phyloP scores from a whole-genome alignment of 2,797 vertebrate genomes.

The Scleropages formosus region DNA sequence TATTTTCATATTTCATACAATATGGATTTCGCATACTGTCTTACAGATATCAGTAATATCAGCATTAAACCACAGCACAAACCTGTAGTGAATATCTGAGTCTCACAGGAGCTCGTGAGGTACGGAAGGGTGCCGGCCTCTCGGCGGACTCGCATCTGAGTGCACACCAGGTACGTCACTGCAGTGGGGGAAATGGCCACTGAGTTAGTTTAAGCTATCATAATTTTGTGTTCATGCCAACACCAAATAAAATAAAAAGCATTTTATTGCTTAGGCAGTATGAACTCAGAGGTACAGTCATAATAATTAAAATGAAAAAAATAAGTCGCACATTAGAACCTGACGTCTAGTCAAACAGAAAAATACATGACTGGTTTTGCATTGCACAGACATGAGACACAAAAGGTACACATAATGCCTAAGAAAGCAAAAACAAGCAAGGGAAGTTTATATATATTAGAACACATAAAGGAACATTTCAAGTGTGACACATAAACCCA shows the following conservation, averaged over 20 bases:
- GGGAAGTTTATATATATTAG: neutral
- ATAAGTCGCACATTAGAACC: neutral
- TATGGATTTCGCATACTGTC: too few species aligned
- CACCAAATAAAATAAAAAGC: neutral
- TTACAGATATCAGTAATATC: too few species aligned
- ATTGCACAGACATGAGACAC: neutral
- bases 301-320: neutral
- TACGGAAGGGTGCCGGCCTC: conserved; percentile 69
- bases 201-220: too few species aligned
- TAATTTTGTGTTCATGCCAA: too few species aligned
- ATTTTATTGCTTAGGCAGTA: neutral
- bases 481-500: neutral
- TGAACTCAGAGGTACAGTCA: neutral
- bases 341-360: neutral
- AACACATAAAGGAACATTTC: too few species aligned
- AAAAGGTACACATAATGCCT: neutral
- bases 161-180: conserved; percentile 85
- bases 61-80: conserved; percentile 15
- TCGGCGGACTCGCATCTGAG: conserved; percentile 85
- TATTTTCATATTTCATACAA: too few species aligned
- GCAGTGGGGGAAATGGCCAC: neutral
- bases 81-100: conserved; percentile 84
- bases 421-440: neutral
- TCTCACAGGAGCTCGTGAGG: conserved; percentile 88
- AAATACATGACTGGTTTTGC: neutral